Base-by-base conservation (phyloP, 2,888 invertebrate genomes). In the Heteropelma amictum region DNA sequence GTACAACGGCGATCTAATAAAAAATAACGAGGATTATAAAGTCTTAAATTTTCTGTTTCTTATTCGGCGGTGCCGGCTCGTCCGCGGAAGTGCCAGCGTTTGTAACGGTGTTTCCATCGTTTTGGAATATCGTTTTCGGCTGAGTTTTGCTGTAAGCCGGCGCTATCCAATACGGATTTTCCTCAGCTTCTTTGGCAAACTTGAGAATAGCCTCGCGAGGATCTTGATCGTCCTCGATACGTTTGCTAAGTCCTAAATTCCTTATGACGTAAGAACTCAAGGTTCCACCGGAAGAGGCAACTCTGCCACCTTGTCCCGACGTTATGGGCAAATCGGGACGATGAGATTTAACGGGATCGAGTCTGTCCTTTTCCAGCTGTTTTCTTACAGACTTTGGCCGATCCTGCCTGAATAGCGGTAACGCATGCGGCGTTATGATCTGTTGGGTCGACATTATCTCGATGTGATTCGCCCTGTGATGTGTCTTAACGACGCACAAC, bases 121-220 rank as follows among this genome's bases (percentile, higher is more conserved):
- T 88, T 69, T 94, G 94, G 83, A 97, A 96, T 72, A 97, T 94
- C 0, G 95, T 92, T 80, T 93, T 93, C 0, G 98, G 98, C 83
- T 98, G 98, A 0, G 96, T 97, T 83, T 94, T 95, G 54, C 94
- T 93, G 84, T 97, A 97, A 0, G 97, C 97, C 0, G 97, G 97
- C 0, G 97, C 94, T 35, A 97, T 96, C 98, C 98, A 99, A 86
- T 97, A 98, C 0, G 98, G 98, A 91, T 98, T 97, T 86, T 98
- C 97, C 54, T 93, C 98, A 0, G 98, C 98, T 1, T 97, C 97
- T 86, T 98, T 97, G 0, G 98, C 98, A 88, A 94, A 98, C 80
- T 97, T 95, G 69, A 98, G 90, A 79, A 99, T 97, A 1, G 98
- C 98, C 84, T 97, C 98, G 56, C 98, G 92, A 0, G 98, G 98